phyloP scores from a whole-genome alignment of 2,888 invertebrate species.

The Cosmopolites sordidus region DNA sequence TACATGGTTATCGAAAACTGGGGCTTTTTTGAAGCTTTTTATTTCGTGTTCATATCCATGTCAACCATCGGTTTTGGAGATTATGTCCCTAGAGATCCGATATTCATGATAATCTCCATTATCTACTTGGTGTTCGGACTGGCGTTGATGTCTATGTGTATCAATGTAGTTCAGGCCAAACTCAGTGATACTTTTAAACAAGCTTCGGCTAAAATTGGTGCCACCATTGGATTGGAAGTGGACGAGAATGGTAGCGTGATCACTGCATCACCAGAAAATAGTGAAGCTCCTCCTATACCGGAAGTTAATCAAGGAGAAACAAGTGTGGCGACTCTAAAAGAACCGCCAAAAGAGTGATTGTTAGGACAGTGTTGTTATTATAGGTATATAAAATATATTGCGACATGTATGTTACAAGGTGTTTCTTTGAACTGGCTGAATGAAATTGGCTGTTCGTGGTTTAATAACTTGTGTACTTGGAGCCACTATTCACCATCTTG shows the following conservation, averaged over 20 bases:
- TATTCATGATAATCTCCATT: constrained; percentile 85
- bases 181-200: constrained; percentile 68
- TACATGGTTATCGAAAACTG: constrained; percentile 78
- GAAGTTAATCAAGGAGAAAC: not conserved
- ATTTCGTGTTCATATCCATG: constrained; percentile 96
- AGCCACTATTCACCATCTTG: too few species aligned
- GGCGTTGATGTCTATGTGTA: constrained; percentile 94
- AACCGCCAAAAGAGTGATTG: too few species aligned
- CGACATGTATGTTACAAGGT: too few species aligned
- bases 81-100: constrained; percentile 74
- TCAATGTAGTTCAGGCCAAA: constrained; percentile 91
- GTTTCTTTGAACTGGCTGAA: too few species aligned
- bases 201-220: constrained; percentile 80
- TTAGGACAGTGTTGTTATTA: too few species aligned
- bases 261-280: constrained; percentile 2
- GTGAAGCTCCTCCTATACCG: constrained; percentile 4
- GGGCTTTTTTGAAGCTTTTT: constrained; percentile 89
- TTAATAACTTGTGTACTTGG: too few species aligned
- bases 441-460: too few species aligned
- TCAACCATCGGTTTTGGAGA: constrained; percentile 97
- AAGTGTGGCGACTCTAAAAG: not conserved
- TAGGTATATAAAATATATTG: too few species aligned
- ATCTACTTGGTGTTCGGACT: constrained; percentile 91
- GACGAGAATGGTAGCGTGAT: constrained; percentile 51
- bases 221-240: constrained; percentile 74